Base-by-base conservation (phyloP, 2,888 invertebrate genomes). In the Augiades crinisus region DNA sequence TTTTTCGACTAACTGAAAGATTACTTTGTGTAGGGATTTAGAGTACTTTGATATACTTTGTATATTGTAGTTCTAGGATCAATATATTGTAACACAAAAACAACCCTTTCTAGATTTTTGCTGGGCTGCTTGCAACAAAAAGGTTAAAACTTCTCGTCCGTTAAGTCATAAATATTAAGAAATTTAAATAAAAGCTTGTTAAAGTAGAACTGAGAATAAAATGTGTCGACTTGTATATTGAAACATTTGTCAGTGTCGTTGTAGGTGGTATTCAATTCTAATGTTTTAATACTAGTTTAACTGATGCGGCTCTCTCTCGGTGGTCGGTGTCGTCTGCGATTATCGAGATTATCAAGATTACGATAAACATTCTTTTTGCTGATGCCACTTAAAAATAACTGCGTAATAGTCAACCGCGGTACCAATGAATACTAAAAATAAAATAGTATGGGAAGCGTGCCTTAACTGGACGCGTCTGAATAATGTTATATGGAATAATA, bases 301-400 rank as follows among this genome's bases (percentile, higher is more conserved):
- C n/a, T 33, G 16, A 24, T 33, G 33, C 13, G 34, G 34, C 57
- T 50, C 67, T 58, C 59, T 60, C 62, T 61, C 63, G 77, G 77
- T 77, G 81, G 81, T 75, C 74, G 63, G 53, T 61, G 57, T 61
- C 34, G 31, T 47, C 45, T 57, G 19, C 36, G 70, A 75, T 77
- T 76, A 68, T 72, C 58, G 54, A 73, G 70, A 80, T 80, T 78
- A 68, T 72, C 58, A 54, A 73, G 70, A 80, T 80, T 78, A 79
- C 70, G 68, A 77, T 78, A 78, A 79, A 77, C 78, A 75, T 69
- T 64, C 62, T 54, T 59, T 60, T 62, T 58, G 63, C 70, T 75
- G 72, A 75, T 74, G 62, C 63, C 62, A 62, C 61, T 64, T 70
- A 72, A 78, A 81, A 77, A 78, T 77, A 80, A 71, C 71, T 65